Evolutionary conservation across 1,140 invertebrate genomes (phyloP), one percentile per base, ranked within the genome.

Genomic region (Trachymyrmex cornetzi): DNA sequence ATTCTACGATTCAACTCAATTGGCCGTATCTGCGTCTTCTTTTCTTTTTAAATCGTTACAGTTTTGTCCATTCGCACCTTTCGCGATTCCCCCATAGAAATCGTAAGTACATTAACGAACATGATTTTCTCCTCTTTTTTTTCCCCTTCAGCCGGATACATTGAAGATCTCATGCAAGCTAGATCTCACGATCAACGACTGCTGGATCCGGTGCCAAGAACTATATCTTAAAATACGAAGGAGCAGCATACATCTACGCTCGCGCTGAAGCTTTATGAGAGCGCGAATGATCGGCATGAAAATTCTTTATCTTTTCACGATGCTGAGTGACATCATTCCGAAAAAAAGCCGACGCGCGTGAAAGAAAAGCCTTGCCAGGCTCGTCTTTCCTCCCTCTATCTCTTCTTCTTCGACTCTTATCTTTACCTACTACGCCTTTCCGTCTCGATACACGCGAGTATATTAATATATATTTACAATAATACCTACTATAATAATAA

Each of bases 381-480:
- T 48, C 34, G 11, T 77, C n/a, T 38, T 19, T 11, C 2, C 19
- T 27, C 19, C 7, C n/a, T 50, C 16, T 6, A 22, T 11, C 7
- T 38, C 9, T 19, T 6, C 16, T 64, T 86, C 7, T 4, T 64
- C 50, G 16, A 34, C 57, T 22, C 27, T 16, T 34, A 22, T 34
- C 14, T 53, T 24, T 30, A 38, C 11, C 3, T 38, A 57, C 24
- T 50, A 57, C 69, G 63, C 67, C 27, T 24, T 72, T 87, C 71
- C 87, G 81, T 88, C 87, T 90, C 55, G 59, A 88, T 82, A 74
- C 69, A 85, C 79, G 69, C 86, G 59, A 89, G 81, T 91, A 92
- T 88, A 94, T 69, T 44, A 92, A 95, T 95, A 93, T 94, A 88
- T 95, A 95, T 95, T 93, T 95, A 95, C 94, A 95, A 91, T 94